Percentiles rank a stretch among this genome's conserved stretches.
Conservation (phyloP, 2,113 vertebrate genomes). For the Tachysurus fulvidraco region DNA sequence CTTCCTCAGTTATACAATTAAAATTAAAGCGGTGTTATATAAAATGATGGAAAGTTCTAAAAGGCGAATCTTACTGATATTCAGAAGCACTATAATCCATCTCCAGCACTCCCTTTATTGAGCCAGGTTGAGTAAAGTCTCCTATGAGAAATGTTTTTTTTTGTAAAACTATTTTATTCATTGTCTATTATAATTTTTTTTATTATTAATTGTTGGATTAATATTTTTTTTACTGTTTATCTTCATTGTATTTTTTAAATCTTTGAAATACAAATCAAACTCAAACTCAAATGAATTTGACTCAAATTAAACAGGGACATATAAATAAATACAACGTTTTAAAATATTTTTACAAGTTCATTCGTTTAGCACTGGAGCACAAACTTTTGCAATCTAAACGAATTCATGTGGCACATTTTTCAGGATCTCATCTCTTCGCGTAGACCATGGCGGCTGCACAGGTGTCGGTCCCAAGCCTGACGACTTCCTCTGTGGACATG, state of each 20-base stretch:
- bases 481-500: slow-evolving; percentile 51
- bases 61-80: not conserved
- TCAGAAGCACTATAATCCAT: not conserved
- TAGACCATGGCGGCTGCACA: slow-evolving; percentile 58
- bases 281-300: not conserved
- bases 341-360: not conserved
- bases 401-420: not conserved
- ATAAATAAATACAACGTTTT: not conserved
- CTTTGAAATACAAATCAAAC: too few species aligned
- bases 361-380: not conserved
- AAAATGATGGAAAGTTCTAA: not conserved
- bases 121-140: not conserved
- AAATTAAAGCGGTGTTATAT: too few species aligned
- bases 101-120: not conserved
- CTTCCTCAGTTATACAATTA: too few species aligned
- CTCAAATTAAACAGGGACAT: not conserved
- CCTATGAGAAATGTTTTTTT: not conserved
- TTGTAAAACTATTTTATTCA: too few species aligned
- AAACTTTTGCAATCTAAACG: not conserved
- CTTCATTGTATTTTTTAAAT: not conserved
- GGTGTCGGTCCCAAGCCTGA: slow-evolving; percentile 40
- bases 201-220: not conserved
- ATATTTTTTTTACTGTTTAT: not conserved
- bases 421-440: not conserved
- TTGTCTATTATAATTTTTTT: not conserved